A percentile compares a stretch with the other conserved stretches of the same genome.
Evolutionary conservation across 2,888 invertebrate species (phyloP).

Genomic region (Tanytarsus gracilentus): DNA sequence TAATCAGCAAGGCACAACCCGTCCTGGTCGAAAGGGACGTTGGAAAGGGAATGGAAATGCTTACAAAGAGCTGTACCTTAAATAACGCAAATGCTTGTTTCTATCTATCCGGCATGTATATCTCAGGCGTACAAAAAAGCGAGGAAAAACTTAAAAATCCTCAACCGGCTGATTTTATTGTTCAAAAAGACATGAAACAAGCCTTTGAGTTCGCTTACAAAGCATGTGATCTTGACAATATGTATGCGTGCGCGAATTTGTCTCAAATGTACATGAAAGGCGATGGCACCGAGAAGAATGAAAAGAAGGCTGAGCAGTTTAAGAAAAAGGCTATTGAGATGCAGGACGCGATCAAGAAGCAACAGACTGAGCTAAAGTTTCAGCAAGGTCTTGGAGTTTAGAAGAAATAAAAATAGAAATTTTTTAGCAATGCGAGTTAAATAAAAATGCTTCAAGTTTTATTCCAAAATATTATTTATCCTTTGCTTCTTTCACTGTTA

Average conservation of each 20-base stretch:
- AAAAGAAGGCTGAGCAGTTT: slow-evolving; percentile 60
- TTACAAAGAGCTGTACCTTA: slow-evolving; percentile 52
- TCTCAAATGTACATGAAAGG: slow-evolving; percentile 79
- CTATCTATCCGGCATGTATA: slow-evolving; percentile 68
- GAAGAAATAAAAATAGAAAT: background rate
- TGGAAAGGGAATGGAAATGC: slow-evolving; percentile 49
- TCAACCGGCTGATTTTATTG: slow-evolving; percentile 43
- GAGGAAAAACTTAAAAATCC: slow-evolving; percentile 42
- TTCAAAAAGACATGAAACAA: slow-evolving; percentile 60
- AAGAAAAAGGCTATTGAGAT: slow-evolving; percentile 61
- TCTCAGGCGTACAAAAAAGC: slow-evolving; percentile 59
- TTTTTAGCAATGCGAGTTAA: slow-evolving; percentile 6
- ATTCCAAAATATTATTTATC: slow-evolving; percentile 19
- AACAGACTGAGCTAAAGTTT: slow-evolving; percentile 46
- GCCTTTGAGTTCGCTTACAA: slow-evolving; percentile 69
- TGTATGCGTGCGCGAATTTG: slow-evolving; percentile 83
- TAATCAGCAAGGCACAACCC: slow-evolving; percentile 51
- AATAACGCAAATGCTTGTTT: slow-evolving; percentile 66
- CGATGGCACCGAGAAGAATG: slow-evolving; percentile 69
- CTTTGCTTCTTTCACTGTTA: slow-evolving; percentile 40
- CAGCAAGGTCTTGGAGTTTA: slow-evolving; percentile 46
- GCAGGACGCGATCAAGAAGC: slow-evolving; percentile 54
- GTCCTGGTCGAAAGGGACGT: slow-evolving; percentile 50
- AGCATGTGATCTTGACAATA: slow-evolving; percentile 75
- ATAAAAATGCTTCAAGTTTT: slow-evolving; percentile 11